Conservation (phyloP, 2,113 vertebrate species). For the Rhadina sibilatrix region DNA sequence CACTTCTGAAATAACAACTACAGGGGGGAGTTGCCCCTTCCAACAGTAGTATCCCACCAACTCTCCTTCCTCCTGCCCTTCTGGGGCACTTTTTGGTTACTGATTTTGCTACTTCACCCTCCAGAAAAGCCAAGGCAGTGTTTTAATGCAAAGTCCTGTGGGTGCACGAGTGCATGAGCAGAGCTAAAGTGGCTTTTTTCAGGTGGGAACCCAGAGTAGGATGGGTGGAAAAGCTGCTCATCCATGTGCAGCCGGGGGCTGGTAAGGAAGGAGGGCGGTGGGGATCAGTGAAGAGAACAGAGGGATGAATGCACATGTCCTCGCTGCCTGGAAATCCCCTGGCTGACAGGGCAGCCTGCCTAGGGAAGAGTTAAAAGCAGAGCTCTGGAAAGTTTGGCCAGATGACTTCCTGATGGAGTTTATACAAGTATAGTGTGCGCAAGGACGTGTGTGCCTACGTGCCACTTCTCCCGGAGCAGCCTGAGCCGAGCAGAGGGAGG, state of each 20-base stretch:
- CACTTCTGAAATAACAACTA: background rate
- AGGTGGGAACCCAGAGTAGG: background rate
- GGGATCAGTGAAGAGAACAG: background rate
- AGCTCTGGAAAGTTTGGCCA: constrained; percentile 61
- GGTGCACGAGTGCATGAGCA: background rate
- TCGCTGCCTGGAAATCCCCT: background rate
- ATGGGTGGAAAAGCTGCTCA: background rate
- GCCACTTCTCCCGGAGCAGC: constrained; percentile 64
- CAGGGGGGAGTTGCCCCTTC: background rate
- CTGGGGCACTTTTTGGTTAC: background rate
- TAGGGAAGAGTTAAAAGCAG: constrained; percentile 63
- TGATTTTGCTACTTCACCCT: background rate
- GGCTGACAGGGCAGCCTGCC: background rate
- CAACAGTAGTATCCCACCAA: background rate
- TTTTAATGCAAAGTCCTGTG: background rate
- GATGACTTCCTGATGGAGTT: constrained; percentile 73
- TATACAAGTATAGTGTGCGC: constrained; percentile 58
- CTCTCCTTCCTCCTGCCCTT: background rate
- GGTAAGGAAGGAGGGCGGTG: background rate
- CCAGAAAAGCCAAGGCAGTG: background rate
- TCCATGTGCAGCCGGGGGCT: accelerated
- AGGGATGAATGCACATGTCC: background rate
- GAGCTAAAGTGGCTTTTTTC: background rate
- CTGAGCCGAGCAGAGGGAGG: background rate
- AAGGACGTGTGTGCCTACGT: constrained; percentile 67